Evolutionary conservation across 1,140 invertebrate genomes (phyloP), one percentile per base, ranked within the genome.

Genomic region (Dendrolimus kikuchii): DNA sequence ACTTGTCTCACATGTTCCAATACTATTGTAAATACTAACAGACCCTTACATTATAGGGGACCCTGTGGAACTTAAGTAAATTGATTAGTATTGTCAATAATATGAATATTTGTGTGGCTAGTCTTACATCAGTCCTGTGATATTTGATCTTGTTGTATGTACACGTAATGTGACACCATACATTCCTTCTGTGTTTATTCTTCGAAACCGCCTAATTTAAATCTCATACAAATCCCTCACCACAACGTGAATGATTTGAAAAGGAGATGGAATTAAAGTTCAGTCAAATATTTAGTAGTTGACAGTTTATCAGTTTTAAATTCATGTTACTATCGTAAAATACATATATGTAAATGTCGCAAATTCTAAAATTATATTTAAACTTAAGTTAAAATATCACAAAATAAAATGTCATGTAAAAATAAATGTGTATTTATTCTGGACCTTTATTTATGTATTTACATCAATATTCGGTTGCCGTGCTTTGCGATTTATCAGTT

Each of bases 281-380:
- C 6, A 45, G n/a, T 45, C 5, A 51, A 45, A 53, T 43, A 51
- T 43, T 50, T 51, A 46, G 57, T 59, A 59, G 57, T 49, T 48
- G 49, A 44, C 52, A 49, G 50, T 36, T 51, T 51, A 59, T 55
- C 41, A 49, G 51, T 53, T 50, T 50, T 48, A 60, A 55, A 55
- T 60, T 53, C 50, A 53, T 60, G 58, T 60, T 55, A 60, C 46
- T 60, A 47, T 49, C 49, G 40, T 46, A 60, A 52, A 55, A 49
- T 46, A 53, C 51, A 42, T 43, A 38, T 48, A 48, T 38, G 7
- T 56, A 55, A 51, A 56, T 60, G 58, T 60, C 58, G 56, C 41
- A 55, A 55, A 52, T 56, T 53, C 46, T 52, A 60, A 60, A 60
- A 52, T 49, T 60, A 55, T 55, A 60, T 53, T 55, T 38, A 55